phyloP scores from a whole-genome alignment of 2,888 invertebrate genomes.

The Hyposoter didymator region DNA sequence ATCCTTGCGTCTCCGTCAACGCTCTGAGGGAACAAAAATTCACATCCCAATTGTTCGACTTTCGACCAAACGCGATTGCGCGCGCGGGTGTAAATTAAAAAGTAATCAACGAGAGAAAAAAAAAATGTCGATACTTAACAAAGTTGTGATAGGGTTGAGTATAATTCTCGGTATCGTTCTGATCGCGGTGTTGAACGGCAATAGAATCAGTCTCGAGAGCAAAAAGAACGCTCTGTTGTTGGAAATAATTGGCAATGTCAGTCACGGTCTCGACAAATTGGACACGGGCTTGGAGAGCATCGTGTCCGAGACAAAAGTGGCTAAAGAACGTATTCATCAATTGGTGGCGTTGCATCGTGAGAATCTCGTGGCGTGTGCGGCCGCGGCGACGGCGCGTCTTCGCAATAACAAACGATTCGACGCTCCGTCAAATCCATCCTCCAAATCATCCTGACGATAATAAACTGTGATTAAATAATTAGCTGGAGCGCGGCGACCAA shows the following conservation, averaged over 20 bases:
- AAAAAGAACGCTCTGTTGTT: slow-evolving; percentile 67
- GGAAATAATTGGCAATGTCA: slow-evolving; percentile 72
- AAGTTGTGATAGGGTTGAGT: slow-evolving; percentile 64
- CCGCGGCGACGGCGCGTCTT: slow-evolving; percentile 17
- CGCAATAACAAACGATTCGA: slow-evolving; percentile 57
- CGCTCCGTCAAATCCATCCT: slow-evolving; percentile 3
- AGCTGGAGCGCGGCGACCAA: not conserved
- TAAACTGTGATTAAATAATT: slow-evolving; percentile 41
- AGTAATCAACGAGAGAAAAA: too few species aligned
- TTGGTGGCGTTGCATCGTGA: slow-evolving; percentile 69
- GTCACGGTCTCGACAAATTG: slow-evolving; percentile 71
- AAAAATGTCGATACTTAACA: slow-evolving; percentile 66
- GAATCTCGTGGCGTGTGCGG: slow-evolving; percentile 68
- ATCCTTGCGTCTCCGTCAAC: too few species aligned
- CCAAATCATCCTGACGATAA: slow-evolving; percentile 42
- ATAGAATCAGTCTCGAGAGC: slow-evolving; percentile 63
- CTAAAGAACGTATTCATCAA: slow-evolving; percentile 64
- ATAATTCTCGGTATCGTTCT: slow-evolving; percentile 57
- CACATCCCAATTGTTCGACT: not conserved
- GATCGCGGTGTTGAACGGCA: slow-evolving; percentile 62
- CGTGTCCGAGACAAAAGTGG: slow-evolving; percentile 66
- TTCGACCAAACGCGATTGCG: too few species aligned
- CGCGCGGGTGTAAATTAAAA: too few species aligned
- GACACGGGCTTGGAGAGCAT: slow-evolving; percentile 69
- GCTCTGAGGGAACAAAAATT: not conserved